Conservation (phyloP, 2,888 invertebrate species). For the Eilema caniola region DNA sequence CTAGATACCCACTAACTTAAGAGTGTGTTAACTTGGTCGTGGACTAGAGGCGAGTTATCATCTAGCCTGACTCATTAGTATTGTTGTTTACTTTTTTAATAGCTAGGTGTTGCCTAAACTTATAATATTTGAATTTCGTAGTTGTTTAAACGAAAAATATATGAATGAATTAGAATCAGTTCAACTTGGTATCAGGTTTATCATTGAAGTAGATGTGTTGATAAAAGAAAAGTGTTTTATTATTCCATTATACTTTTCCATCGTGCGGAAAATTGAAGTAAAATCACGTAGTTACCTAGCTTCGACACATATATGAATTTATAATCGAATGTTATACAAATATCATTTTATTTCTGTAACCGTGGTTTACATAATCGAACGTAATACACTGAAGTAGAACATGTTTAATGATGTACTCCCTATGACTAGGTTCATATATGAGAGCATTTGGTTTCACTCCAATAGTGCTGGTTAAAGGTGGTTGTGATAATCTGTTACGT, state of each 20-base stretch:
- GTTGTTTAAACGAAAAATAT: background rate
- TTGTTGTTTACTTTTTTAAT: too few species aligned
- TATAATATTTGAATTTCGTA: too few species aligned
- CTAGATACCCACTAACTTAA: background rate
- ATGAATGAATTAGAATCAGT: background rate
- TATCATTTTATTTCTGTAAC: constrained; percentile 6
- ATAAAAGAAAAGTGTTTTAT: background rate
- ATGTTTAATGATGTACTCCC: background rate
- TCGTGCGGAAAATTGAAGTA: constrained; percentile 17
- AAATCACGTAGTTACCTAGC: constrained; percentile 6
- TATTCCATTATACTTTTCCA: constrained; percentile 13
- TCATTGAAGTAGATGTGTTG: background rate
- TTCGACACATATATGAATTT: constrained; percentile 9
- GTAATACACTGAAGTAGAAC: constrained; percentile 14
- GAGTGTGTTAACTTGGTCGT: too few species aligned
- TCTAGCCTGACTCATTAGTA: background rate
- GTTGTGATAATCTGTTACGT: background rate
- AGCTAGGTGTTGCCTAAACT: too few species aligned
- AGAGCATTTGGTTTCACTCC: constrained; percentile 3
- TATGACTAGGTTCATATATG: background rate
- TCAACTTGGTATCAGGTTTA: background rate
- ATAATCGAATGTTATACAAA: constrained; percentile 13
- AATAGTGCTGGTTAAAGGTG: background rate
- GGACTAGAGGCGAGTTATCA: too few species aligned
- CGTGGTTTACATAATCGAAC: constrained; percentile 2